A percentile compares a stretch with the other conserved stretches of the same genome.
Conservation (phyloP, 23 tunicate genomes). For the Halocynthia roretzi region DNA sequence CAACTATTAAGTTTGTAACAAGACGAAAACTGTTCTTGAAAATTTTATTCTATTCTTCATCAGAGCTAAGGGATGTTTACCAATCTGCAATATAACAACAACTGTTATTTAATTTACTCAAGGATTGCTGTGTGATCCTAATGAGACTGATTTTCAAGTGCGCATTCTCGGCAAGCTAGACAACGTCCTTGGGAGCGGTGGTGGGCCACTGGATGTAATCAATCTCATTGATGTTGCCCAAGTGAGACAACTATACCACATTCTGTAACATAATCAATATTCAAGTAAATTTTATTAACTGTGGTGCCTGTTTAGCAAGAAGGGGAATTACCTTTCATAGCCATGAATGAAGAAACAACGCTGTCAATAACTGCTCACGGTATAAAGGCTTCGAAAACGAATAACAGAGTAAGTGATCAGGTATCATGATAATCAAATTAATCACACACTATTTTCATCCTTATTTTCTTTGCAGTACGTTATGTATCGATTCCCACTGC, state of each 20-base stretch:
- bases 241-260: conserved; percentile 19
- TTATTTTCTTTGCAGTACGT: conserved; percentile 27
- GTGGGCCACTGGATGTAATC: conserved; percentile 80
- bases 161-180: conserved; percentile 51
- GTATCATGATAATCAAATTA: background rate
- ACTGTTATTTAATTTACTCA: background rate
- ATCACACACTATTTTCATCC: background rate
- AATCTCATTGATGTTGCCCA: conserved; percentile 78
- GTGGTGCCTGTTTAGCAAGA: conserved; percentile 38
- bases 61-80: too few species aligned
- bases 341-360: conserved; percentile 53
- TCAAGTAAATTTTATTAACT: background rate
- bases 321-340: conserved; percentile 51
- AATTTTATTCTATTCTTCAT: too few species aligned
- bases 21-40: too few species aligned
- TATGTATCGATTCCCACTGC: conserved; percentile 53
- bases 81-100: background rate
- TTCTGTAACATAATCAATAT: background rate
- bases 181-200: conserved; percentile 40
- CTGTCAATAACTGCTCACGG: conserved; percentile 53
- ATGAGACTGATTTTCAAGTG: conserved; percentile 50
- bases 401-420: conserved; percentile 21
- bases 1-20: too few species aligned
- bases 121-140: background rate
- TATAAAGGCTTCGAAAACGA: conserved; percentile 17